phyloP scores from a whole-genome alignment of 2,797 vertebrate genomes.

The Coreius guichenoti region DNA sequence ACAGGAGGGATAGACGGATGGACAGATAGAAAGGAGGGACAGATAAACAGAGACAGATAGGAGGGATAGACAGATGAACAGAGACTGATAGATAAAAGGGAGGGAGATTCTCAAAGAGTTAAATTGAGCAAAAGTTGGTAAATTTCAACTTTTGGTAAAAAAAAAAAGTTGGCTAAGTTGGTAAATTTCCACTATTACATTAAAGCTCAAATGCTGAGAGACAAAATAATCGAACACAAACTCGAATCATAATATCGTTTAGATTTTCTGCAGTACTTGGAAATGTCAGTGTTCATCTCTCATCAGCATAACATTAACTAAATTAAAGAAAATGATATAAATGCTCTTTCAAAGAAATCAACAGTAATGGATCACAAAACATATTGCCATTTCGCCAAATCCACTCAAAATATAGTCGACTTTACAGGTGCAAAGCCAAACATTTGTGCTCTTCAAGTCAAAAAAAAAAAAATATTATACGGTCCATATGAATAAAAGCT shows the following conservation, averaged over 20 bases:
- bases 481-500: background rate
- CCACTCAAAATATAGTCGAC: background rate
- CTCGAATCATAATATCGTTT: background rate
- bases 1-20: too few species aligned
- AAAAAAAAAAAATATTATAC: slow-evolving; percentile 12
- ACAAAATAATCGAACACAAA: background rate
- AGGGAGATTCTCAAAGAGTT: too few species aligned
- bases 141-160: too few species aligned
- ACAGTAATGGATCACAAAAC: background rate
- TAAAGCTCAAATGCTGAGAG: background rate
- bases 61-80: too few species aligned
- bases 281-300: slow-evolving; percentile 9
- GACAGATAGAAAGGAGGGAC: too few species aligned
- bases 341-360: background rate
- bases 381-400: background rate
- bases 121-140: too few species aligned
- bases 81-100: too few species aligned
- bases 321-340: background rate
- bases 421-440: background rate
- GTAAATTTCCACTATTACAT: too few species aligned
- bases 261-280: background rate
- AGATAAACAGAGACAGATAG: too few species aligned
- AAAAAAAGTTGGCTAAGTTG: too few species aligned
- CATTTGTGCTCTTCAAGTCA: background rate
- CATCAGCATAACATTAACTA: background rate